These are phyloP conservation scores for Hyles euphorbiae DNA, from an alignment of 1,140 invertebrate genomes.

Conservation along the genomic window DNA sequence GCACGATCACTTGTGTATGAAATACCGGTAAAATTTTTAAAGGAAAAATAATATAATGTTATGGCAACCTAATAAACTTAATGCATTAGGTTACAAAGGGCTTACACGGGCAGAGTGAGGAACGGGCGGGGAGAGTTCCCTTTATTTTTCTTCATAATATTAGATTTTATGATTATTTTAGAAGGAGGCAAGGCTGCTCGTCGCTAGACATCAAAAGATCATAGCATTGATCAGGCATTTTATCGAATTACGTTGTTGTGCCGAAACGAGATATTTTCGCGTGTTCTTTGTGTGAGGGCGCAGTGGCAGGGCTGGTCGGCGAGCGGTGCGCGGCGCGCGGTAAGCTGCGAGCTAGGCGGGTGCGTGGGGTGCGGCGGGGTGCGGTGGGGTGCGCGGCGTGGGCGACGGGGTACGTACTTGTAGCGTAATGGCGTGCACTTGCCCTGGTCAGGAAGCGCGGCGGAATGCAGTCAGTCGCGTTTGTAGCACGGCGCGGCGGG, in stretches of 20 bases:
- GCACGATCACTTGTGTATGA: conserved; percentile 18
- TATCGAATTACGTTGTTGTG: conserved; percentile 28
- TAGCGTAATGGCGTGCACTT: conserved; percentile 69
- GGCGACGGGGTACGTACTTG: conserved; percentile 37
- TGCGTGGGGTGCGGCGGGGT: background rate
- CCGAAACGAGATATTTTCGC: conserved; percentile 23
- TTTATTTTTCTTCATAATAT: conserved; percentile 47
- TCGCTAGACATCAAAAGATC: conserved; percentile 26
- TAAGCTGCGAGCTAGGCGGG: too few species aligned
- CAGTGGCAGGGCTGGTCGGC: conserved; percentile 28
- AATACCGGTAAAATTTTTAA: conserved; percentile 40
- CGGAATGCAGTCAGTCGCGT: conserved; percentile 71
- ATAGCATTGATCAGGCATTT: conserved; percentile 26
- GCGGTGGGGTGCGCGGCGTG: conserved; percentile 14
- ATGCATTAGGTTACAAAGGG: conserved; percentile 58
- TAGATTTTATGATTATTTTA: conserved; percentile 53
- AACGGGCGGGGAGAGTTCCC: conserved; percentile 28
- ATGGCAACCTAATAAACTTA: conserved; percentile 60
- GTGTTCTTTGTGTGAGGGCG: conserved; percentile 38
- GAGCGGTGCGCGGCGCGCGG: conserved; percentile 25
- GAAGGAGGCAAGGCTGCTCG: conserved; percentile 30
- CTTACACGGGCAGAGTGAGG: conserved; percentile 27
- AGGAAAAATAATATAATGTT: conserved; percentile 41
- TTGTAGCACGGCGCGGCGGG: conserved; percentile 40
- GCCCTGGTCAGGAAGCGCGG: conserved; percentile 71